Evolutionary conservation across 2,797 vertebrate species (phyloP).

Genomic region (Ibycter americanus): DNA sequence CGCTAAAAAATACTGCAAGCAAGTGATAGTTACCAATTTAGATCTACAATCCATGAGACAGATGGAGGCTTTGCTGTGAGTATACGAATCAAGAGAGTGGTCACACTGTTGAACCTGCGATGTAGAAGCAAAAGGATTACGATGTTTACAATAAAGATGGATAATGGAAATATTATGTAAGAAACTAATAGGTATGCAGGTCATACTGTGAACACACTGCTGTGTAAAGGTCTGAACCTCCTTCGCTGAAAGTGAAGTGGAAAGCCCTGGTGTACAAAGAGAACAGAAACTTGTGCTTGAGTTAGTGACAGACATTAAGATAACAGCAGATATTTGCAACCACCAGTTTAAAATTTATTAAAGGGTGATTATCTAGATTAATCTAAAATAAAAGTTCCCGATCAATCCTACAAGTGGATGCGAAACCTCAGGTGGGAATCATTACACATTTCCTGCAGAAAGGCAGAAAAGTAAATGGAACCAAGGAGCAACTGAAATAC

Average conservation of each 20-base stretch:
- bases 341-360: neutral
- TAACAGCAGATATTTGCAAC: neutral
- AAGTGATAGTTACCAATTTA: slow-evolving; percentile 69
- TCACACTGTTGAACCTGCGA: slow-evolving; percentile 48
- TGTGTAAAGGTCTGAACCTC: neutral
- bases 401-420: neutral
- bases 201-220: neutral
- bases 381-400: neutral
- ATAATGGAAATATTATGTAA: slow-evolving; percentile 2
- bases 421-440: neutral
- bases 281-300: neutral
- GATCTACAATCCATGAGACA: slow-evolving; percentile 68
- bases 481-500: neutral
- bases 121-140: slow-evolving; percentile 67
- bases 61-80: slow-evolving; percentile 63
- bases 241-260: neutral
- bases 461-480: neutral
- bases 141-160: slow-evolving; percentile 20
- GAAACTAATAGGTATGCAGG: neutral
- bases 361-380: neutral
- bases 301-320: neutral
- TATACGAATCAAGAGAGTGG: slow-evolving; percentile 59
- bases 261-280: neutral
- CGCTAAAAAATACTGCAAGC: slow-evolving; percentile 50
- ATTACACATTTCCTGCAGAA: neutral